Evolutionary conservation across 37 sponge, comb jelly and placozoan genomes (phyloP).

Genomic region (Theonella swinhoei): DNA sequence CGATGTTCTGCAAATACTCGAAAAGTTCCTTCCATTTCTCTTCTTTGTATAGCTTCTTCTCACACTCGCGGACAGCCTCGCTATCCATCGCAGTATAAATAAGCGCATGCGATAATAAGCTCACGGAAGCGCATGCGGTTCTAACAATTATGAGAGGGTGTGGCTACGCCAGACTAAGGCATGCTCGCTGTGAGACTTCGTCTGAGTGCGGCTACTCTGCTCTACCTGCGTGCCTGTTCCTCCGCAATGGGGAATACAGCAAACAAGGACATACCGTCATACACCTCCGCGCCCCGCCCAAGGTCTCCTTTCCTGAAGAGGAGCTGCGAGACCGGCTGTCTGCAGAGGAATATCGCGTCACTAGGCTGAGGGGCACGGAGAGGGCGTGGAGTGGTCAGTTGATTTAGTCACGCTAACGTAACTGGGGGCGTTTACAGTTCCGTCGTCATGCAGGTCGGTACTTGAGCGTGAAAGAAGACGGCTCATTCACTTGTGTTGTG

Average conservation of each 20-base stretch:
- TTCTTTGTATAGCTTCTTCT: constrained; percentile 44
- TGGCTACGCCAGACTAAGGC: no score
- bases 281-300: not conserved
- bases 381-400: constrained; percentile 14
- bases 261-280: not conserved
- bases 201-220: no score
- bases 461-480: constrained; percentile 59
- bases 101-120: not conserved
- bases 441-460: constrained; percentile 47
- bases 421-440: not conserved
- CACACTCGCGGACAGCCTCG: not conserved
- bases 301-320: constrained; percentile 72
- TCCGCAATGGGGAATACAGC: not conserved
- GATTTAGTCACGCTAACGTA: no score
- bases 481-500: constrained; percentile 74
- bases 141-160: no score
- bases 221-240: no score
- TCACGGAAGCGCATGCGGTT: no score
- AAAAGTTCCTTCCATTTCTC: constrained; percentile 51
- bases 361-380: constrained; percentile 69
- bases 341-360: constrained; percentile 70
- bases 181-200: no score
- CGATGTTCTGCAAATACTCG: constrained; percentile 32
- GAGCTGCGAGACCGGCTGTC: constrained; percentile 59
- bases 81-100: not conserved